Evolutionary conservation across 2,888 invertebrate species (phyloP).

Genomic region (Oeneis ivallda): DNA sequence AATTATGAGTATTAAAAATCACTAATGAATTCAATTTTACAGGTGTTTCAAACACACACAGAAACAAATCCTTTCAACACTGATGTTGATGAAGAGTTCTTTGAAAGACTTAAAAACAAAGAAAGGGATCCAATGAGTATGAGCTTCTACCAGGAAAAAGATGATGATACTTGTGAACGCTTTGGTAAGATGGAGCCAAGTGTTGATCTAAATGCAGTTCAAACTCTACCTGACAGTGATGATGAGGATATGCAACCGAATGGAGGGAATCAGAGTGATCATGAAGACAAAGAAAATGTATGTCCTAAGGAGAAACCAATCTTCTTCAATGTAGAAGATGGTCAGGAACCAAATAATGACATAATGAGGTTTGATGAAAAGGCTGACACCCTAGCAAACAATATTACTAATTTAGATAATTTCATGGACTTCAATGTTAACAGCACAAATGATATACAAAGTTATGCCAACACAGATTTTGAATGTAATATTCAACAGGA

Average conservation of each 20-base stretch:
- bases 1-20: neutral
- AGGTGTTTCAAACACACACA: constrained; percentile 74
- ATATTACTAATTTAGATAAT: constrained; percentile 53
- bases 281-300: constrained; percentile 67
- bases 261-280: constrained; percentile 52
- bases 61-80: constrained; percentile 74
- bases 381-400: constrained; percentile 50
- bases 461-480: constrained; percentile 61
- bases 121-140: constrained; percentile 84
- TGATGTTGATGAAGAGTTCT: constrained; percentile 72
- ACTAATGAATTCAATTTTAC: constrained; percentile 38
- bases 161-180: constrained; percentile 77
- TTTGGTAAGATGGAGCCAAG: constrained; percentile 62
- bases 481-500: constrained; percentile 61
- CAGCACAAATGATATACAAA: constrained; percentile 56
- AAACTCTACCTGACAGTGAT: constrained; percentile 78
- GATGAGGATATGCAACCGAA: constrained; percentile 69
- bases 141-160: constrained; percentile 84
- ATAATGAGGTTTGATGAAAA: constrained; percentile 63
- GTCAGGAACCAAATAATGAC: constrained; percentile 68
- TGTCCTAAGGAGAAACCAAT: constrained; percentile 56
- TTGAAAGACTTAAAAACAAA: constrained; percentile 79
- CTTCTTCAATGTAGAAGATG: constrained; percentile 50
- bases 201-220: constrained; percentile 83
- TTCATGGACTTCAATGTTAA: constrained; percentile 59